Evolutionary conservation across 2,113 vertebrate genomes (phyloP).

Genomic region (Ptychochromis oligacanthus): DNA sequence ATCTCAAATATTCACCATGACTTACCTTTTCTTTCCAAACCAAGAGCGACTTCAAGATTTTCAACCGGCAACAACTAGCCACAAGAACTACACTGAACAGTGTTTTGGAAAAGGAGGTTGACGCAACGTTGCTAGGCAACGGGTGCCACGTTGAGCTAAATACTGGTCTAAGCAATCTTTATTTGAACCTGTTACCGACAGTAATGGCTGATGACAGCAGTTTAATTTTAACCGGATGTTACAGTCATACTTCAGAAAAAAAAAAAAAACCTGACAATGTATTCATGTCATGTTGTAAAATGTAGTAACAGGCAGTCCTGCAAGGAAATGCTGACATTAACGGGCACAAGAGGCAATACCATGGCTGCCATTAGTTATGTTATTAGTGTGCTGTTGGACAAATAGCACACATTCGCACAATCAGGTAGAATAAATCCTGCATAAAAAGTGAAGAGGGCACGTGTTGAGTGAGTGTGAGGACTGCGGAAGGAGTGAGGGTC

Average conservation of each 20-base stretch:
- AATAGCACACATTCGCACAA: background rate
- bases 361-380: background rate
- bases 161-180: background rate
- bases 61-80: background rate
- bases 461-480: background rate
- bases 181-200: background rate
- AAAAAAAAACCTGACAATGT: background rate
- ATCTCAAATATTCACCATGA: background rate
- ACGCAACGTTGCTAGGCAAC: conserved; percentile 63
- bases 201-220: background rate
- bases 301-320: background rate
- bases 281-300: background rate
- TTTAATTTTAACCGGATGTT: background rate
- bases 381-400: background rate
- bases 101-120: conserved; percentile 48
- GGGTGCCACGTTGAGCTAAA: background rate
- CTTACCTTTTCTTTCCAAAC: conserved; percentile 5
- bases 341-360: background rate
- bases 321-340: background rate
- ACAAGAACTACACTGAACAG: background rate
- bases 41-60: background rate
- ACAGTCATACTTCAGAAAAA: no score
- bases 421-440: background rate
- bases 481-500: background rate
- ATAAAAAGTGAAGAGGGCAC: background rate